Base-by-base conservation (phyloP, 2,113 vertebrate species). In the Campylorhamphus procurvoides region DNA sequence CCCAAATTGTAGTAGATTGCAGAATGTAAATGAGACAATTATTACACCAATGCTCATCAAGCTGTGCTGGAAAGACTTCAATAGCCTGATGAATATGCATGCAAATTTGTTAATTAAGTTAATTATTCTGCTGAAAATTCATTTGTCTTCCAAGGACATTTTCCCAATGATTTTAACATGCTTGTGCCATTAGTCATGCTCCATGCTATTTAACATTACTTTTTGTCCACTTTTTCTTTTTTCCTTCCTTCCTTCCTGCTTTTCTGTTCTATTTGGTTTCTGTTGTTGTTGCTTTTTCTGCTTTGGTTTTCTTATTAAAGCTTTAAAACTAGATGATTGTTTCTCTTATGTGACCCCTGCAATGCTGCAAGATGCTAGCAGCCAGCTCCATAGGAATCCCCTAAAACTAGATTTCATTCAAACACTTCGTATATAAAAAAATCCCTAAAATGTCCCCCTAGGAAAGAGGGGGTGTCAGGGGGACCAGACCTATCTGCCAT, bases 101-200 rank as follows among this genome's bases (percentile, higher is more conserved):
- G 99, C 98, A 99, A 99, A 99, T 99, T 99, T 99, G 99, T 99
- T 99, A 99, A 99, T 99, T 99, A 99, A 99, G 99, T 99, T 99
- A 99, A 99, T 99, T 99, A 99, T 99, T 99, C 99, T 99, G 99
- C 99, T 99, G 99, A 99, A 99, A 99, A 99, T 99, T 98, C 99
- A 99, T 99, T 99, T 98, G 99, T 99, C 99, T 99, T 99, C 99
- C 99, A 99, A 99, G 99, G 99, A 99, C 99, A 99, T 99, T 99
- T 99, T 99, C 98, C 99, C 99, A 98, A 99, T 99, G 99, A 99
- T 99, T 99, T 99, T 99, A 99, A 99, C 99, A 99, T 99, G 99
- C 99, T 99, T 99, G 98, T 97, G 97, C 99, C 99, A 99, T 99
- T 99, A 99, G 99, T 99, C 99, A 99, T 99, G 99, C 99, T 99